Percentiles rank a stretch among this genome's conserved stretches.
These are phyloP conservation scores for Erpetoichthys calabaricus DNA, from an alignment of 2,797 vertebrate genomes.

Conservation along the genomic window DNA sequence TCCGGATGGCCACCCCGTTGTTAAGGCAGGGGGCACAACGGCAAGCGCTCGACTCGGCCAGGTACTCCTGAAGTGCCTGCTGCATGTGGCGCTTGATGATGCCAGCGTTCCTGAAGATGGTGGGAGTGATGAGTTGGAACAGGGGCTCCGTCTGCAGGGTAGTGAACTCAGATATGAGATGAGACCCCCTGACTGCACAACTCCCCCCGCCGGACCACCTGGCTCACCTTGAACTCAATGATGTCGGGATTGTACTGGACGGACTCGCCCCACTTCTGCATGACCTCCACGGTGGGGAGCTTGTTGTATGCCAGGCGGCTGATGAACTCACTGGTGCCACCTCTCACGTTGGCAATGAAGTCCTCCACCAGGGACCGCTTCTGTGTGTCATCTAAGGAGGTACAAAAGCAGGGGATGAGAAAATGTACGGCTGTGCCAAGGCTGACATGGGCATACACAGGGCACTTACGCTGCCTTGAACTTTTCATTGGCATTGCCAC, in stretches of 20 bases:
- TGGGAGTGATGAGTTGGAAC: constrained; percentile 63
- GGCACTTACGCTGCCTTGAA: no score
- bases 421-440: no score
- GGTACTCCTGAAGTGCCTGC: constrained; percentile 60
- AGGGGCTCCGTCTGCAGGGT: constrained; percentile 55
- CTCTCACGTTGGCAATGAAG: constrained; percentile 51
- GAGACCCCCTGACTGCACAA: background rate
- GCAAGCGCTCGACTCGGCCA: constrained; percentile 63
- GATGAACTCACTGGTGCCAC: constrained; percentile 67
- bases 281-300: constrained; percentile 58
- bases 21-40: constrained; percentile 65
- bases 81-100: constrained; percentile 65
- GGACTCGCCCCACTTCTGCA: constrained; percentile 76
- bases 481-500: no score
- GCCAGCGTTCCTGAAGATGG: constrained; percentile 45
- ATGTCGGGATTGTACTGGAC: constrained; percentile 77
- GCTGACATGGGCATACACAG: no score
- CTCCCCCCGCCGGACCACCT: background rate
- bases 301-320: constrained; percentile 47
- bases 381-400: constrained; percentile 25
- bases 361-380: constrained; percentile 51
- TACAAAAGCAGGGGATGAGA: background rate
- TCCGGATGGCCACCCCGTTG: constrained; percentile 68
- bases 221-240: constrained; percentile 54
- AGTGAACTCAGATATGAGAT: background rate